Evolutionary conservation across 2,888 invertebrate genomes (phyloP).

Genomic region (Platycheirus albimanus): DNA sequence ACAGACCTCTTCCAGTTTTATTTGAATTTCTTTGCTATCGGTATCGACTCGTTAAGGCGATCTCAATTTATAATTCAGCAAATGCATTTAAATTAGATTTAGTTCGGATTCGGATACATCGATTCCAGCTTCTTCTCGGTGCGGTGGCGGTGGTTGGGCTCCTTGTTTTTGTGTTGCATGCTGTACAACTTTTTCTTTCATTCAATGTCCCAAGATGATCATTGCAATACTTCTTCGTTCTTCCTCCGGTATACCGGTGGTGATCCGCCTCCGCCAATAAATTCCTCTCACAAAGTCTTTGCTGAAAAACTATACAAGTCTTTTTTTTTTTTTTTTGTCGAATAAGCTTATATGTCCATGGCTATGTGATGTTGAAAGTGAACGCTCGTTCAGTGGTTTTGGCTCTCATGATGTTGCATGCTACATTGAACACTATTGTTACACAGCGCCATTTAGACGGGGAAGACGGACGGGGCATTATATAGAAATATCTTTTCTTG

Average conservation of each 20-base stretch:
- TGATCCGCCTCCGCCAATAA: constrained; percentile 52
- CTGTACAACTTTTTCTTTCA: constrained; percentile 67
- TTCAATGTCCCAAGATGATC: constrained; percentile 57
- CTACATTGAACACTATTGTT: constrained; percentile 66
- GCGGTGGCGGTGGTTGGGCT: too few relatives aligned
- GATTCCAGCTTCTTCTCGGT: not conserved
- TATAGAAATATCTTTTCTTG: constrained; percentile 27
- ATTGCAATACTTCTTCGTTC: constrained; percentile 18
- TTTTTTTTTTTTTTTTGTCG: constrained; percentile 28
- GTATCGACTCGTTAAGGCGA: not conserved
- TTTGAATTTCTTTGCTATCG: not conserved
- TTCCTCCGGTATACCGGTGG: constrained; percentile 39
- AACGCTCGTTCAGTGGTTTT: constrained; percentile 61
- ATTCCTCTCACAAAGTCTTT: constrained; percentile 41
- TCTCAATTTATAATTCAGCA: constrained; percentile 44
- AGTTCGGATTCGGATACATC: not conserved
- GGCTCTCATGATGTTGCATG: constrained; percentile 60
- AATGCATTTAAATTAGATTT: constrained; percentile 60
- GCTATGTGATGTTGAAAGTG: constrained; percentile 68
- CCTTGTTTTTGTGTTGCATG: constrained; percentile 49
- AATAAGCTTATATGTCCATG: constrained; percentile 31
- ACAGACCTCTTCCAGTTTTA: constrained; percentile 27
- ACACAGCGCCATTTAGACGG: constrained; percentile 40
- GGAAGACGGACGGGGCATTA: constrained; percentile 2
- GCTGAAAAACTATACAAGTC: not conserved